These are phyloP conservation scores for Pteropus rufus DNA, from an alignment of 2,797 vertebrate genomes.

Conservation along the genomic window DNA sequence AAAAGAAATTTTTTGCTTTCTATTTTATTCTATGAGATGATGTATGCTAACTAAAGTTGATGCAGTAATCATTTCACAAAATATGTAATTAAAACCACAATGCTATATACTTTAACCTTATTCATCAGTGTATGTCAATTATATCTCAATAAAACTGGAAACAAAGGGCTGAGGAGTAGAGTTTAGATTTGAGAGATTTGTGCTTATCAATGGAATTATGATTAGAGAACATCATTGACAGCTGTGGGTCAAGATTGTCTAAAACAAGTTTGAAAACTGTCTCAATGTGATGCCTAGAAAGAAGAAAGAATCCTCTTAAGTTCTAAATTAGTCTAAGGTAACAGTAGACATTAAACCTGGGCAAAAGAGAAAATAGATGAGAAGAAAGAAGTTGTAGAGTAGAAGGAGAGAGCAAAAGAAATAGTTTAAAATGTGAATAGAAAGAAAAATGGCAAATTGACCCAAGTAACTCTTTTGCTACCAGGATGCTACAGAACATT, in stretches of 20 bases:
- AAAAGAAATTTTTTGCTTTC: neutral
- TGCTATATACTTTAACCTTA: neutral
- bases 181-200: neutral
- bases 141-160: neutral
- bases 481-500: neutral
- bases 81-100: neutral
- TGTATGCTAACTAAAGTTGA: neutral
- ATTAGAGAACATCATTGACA: neutral
- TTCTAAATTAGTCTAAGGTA: neutral
- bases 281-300: neutral
- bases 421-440: neutral
- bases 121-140: neutral
- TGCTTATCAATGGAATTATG: neutral
- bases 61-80: neutral
- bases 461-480: neutral
- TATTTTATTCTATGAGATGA: neutral
- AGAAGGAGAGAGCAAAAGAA: neutral
- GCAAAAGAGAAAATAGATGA: neutral
- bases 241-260: neutral
- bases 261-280: neutral
- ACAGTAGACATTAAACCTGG: neutral
- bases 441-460: neutral
- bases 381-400: neutral
- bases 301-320: neutral
- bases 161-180: neutral